Evolutionary conservation across 2,113 vertebrate genomes (phyloP).

Genomic region (Condylura cristata): DNA sequence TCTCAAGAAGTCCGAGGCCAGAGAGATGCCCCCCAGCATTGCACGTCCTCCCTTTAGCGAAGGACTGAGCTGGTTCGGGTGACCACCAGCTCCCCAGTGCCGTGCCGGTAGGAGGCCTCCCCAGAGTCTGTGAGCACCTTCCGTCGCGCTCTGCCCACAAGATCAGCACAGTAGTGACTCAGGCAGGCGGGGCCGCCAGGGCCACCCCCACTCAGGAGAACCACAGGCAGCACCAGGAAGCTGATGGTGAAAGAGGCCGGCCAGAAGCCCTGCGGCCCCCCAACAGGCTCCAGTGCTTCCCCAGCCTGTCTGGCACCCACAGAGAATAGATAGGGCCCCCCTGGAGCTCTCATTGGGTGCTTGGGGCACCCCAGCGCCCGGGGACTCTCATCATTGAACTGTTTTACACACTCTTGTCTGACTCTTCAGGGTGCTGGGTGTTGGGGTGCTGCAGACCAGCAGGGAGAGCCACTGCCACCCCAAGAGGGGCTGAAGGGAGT

Average conservation of each 20-base stretch:
- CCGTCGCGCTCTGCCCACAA: not conserved
- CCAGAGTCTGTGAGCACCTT: not conserved
- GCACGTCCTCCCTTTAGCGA: not conserved
- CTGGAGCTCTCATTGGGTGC: not conserved
- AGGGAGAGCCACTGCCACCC: not conserved
- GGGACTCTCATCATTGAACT: not conserved
- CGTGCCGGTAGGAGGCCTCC: not conserved
- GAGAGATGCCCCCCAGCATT: not conserved
- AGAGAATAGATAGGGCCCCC: not conserved
- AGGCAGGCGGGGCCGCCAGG: not conserved
- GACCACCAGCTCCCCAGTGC: not conserved
- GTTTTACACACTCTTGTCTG: not conserved
- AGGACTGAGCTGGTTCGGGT: not conserved
- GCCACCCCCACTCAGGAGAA: not conserved
- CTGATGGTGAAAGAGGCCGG: not conserved
- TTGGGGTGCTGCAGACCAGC: no score
- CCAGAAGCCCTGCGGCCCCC: not conserved
- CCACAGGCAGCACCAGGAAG: not conserved
- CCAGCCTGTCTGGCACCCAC: not conserved
- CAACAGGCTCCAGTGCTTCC: not conserved
- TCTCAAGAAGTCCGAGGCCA: no score
- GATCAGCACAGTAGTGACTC: not conserved
- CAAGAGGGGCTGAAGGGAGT: not conserved
- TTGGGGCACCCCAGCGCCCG: not conserved
- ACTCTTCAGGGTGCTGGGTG: not conserved